A percentile compares a stretch with the other conserved stretches of the same genome.
Evolutionary conservation across 2,113 vertebrate genomes (phyloP).

Genomic region (Halcyon senegalensis): DNA sequence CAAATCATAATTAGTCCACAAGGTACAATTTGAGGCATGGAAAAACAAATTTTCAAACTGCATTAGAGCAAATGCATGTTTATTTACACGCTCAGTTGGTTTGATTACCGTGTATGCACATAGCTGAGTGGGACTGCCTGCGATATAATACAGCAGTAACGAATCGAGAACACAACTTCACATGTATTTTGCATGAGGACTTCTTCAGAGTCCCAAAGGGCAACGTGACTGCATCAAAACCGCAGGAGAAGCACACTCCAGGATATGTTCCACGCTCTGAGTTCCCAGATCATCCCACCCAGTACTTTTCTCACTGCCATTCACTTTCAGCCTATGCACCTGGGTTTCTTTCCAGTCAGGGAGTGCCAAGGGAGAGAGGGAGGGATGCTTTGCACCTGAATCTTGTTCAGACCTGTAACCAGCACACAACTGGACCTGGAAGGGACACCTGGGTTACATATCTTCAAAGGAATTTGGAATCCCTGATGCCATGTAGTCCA

Average conservation of each 20-base stretch:
- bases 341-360: conserved; percentile 8
- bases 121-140: not conserved
- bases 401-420: conserved; percentile 51
- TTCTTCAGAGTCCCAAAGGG: not conserved
- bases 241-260: not conserved
- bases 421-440: conserved; percentile 26
- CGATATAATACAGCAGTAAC: not conserved
- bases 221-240: not conserved
- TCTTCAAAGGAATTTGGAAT: not conserved
- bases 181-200: not conserved
- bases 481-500: not conserved
- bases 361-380: conserved; percentile 25
- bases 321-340: conserved; percentile 21
- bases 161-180: not conserved
- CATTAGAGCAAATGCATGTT: not conserved
- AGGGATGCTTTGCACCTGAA: conserved; percentile 23
- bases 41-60: not conserved
- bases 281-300: not conserved
- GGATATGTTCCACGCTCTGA: not conserved
- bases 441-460: not conserved
- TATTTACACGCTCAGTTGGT: not conserved
- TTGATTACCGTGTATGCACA: not conserved
- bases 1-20: not conserved
- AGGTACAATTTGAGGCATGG: not conserved
- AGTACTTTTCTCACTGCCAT: not conserved